Conservation (phyloP, 2,113 vertebrate species). For the Ammospiza nelsoni region DNA sequence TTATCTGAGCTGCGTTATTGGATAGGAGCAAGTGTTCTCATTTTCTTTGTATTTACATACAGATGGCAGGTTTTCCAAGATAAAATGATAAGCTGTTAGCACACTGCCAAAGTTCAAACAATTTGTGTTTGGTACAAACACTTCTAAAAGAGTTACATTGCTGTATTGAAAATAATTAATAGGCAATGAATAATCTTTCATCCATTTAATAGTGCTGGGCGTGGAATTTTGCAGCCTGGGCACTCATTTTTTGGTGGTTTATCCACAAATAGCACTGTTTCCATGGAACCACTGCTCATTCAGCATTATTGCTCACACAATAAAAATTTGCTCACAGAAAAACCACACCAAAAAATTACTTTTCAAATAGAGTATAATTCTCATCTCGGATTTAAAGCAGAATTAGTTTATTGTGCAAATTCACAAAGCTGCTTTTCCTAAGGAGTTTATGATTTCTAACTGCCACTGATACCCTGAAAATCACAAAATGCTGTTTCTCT, state of each 20-base stretch:
- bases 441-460: not conserved
- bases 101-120: not conserved
- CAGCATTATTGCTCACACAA: not conserved
- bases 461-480: not conserved
- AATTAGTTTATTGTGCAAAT: not conserved
- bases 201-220: not conserved
- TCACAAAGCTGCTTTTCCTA: not conserved
- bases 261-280: not conserved
- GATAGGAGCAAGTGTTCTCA: not conserved
- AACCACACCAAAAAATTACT: not conserved
- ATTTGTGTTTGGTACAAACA: not conserved
- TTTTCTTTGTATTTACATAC: not conserved
- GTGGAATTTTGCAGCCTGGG: not conserved
- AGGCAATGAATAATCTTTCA: not conserved
- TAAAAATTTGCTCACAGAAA: not conserved
- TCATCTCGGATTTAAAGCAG: not conserved
- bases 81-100: slow-evolving; percentile 23
- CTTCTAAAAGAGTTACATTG: not conserved
- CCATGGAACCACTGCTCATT: not conserved
- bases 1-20: not conserved
- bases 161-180: not conserved
- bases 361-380: not conserved
- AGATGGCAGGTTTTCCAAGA: not conserved
- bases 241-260: not conserved
- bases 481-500: not conserved